Evolutionary conservation across 2,888 invertebrate species (phyloP).

Genomic region (Disparrhopalites patrizii): DNA sequence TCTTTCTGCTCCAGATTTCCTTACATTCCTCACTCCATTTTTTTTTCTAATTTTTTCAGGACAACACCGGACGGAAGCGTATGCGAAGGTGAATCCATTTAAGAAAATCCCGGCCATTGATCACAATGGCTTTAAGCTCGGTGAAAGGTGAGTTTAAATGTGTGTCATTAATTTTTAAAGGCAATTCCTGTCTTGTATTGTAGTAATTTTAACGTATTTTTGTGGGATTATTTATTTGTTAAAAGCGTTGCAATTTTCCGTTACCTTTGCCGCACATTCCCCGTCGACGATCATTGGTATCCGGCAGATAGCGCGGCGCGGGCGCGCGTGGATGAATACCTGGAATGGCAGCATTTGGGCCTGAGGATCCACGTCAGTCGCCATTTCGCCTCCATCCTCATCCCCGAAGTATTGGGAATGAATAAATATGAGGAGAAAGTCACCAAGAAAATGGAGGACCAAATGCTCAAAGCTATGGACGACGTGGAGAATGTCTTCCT

Average conservation of each 20-base stretch:
- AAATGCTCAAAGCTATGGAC: conserved; percentile 6
- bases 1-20: no score
- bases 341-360: conserved; percentile 73
- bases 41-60: not conserved
- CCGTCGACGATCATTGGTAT: conserved; percentile 61
- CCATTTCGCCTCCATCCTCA: conserved; percentile 51
- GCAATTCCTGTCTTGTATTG: conserved; percentile 55
- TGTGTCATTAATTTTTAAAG: not conserved
- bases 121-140: conserved; percentile 15
- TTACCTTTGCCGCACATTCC: conserved; percentile 60
- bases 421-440: not conserved
- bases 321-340: conserved; percentile 67
- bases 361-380: conserved; percentile 49
- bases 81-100: conserved; percentile 13
- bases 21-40: no score
- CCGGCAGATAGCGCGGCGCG: conserved; percentile 59
- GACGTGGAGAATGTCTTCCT: conserved; percentile 9
- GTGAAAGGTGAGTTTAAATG: conserved; percentile 10
- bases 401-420: conserved; percentile 55
- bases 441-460: not conserved
- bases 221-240: conserved; percentile 38
- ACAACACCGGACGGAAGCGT: conserved; percentile 17
- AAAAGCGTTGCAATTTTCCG: conserved; percentile 67
- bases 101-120: conserved; percentile 22
- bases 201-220: conserved; percentile 63